Percentiles rank a stretch among this genome's conserved stretches.
Evolutionary conservation across 2,113 vertebrate genomes (phyloP).

Genomic region (Salvelinus fontinalis): DNA sequence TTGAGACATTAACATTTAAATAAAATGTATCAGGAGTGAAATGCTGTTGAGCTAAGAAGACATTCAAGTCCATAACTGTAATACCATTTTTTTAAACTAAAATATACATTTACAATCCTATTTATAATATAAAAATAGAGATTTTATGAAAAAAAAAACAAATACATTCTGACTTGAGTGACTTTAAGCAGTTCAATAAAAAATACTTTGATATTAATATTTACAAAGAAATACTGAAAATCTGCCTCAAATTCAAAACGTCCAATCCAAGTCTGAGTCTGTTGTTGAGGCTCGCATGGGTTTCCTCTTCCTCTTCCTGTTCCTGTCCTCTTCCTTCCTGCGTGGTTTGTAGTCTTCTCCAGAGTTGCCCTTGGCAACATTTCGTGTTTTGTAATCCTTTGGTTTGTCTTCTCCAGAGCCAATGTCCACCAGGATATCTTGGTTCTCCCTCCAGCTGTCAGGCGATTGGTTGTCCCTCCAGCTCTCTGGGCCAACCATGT

Average conservation of each 20-base stretch:
- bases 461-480: no score
- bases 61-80: conserved; percentile 27
- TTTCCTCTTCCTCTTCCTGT: conserved; percentile 73
- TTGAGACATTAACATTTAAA: background rate
- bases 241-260: conserved; percentile 47
- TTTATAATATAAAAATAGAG: conserved; percentile 77
- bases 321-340: conserved; percentile 60
- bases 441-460: conserved; percentile 77
- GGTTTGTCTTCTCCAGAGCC: conserved; percentile 87
- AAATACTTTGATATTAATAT: conserved; percentile 66
- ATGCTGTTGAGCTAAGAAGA: conserved; percentile 18
- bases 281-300: conserved; percentile 49
- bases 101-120: conserved; percentile 44
- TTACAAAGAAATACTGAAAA: conserved; percentile 34
- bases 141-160: conserved; percentile 60
- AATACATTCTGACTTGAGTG: conserved; percentile 55
- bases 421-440: conserved; percentile 81
- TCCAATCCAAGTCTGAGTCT: conserved; percentile 51
- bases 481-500: no score
- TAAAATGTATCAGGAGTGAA: background rate
- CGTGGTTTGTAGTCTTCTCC: conserved; percentile 66
- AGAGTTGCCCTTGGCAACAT: conserved; percentile 56
- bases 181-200: conserved; percentile 65
- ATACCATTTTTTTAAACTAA: conserved; percentile 1
- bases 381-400: conserved; percentile 55